Evolutionary conservation across 30 jellyfish, hydroid and myxozoan genomes (phyloP).

Genomic region (Aurelia sp.): DNA sequence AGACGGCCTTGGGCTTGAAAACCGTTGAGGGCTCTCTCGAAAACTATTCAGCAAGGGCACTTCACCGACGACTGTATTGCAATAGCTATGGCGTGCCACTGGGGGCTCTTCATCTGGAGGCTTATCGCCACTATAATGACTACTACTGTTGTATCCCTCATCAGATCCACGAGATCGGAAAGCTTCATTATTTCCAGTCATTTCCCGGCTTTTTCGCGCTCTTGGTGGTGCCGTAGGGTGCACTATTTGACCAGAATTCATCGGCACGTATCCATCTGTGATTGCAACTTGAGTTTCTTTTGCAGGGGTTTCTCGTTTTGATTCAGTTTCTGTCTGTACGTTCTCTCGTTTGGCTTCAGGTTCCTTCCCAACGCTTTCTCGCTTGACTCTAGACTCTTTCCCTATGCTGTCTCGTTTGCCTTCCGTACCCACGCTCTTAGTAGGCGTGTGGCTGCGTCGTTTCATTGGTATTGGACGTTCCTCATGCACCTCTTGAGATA

Average conservation of each 20-base stretch:
- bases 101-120: slow-evolving; percentile 40
- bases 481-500: not conserved
- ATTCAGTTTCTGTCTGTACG: not conserved
- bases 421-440: not conserved
- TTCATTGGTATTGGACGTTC: not conserved
- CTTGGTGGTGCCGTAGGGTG: slow-evolving; percentile 70
- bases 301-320: not conserved
- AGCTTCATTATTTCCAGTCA: slow-evolving; percentile 18
- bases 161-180: slow-evolving; percentile 79
- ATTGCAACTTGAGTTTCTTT: not conserved
- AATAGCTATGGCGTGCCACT: slow-evolving; percentile 19
- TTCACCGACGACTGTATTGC: slow-evolving; percentile 39
- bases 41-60: slow-evolving; percentile 41
- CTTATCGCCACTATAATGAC: slow-evolving; percentile 93
- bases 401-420: too few species aligned
- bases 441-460: not conserved
- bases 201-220: slow-evolving; percentile 30
- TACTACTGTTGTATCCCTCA: slow-evolving; percentile 95
- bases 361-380: too few species aligned
- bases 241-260: not conserved
- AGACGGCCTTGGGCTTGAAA: slow-evolving; percentile 66
- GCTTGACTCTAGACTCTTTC: too few species aligned
- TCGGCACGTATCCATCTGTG: slow-evolving; percentile 38
- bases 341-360: too few species aligned
- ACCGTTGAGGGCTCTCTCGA: slow-evolving; percentile 60